These are phyloP conservation scores for Mystacornis crossleyi DNA, from an alignment of 2,113 vertebrate genomes.

Conservation along the genomic window DNA sequence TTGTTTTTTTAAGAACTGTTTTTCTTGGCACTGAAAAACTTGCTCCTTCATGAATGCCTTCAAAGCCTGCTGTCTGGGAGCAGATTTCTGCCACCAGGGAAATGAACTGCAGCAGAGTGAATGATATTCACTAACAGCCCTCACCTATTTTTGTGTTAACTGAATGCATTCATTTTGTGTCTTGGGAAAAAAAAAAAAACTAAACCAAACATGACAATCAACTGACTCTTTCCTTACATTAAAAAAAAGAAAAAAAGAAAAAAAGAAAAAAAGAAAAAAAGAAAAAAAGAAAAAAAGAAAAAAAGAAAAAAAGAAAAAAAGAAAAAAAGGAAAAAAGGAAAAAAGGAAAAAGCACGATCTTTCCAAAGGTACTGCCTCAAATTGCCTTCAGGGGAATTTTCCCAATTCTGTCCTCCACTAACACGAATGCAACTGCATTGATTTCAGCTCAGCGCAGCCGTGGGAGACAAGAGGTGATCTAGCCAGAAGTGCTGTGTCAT, in stretches of 20 bases:
- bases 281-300: neutral
- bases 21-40: neutral
- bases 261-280: neutral
- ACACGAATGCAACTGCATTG: neutral
- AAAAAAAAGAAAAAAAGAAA: neutral
- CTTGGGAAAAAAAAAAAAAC: neutral
- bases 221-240: neutral
- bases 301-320: neutral
- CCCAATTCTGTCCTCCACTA: neutral
- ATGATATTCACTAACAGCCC: neutral
- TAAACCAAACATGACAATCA: neutral
- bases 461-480: neutral
- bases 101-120: neutral
- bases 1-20: too few species aligned
- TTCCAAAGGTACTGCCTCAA: neutral
- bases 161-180: neutral
- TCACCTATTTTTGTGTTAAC: neutral
- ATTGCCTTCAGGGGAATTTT: neutral
- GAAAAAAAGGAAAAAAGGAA: too few species aligned
- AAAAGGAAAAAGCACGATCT: neutral
- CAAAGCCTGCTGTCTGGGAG: neutral
- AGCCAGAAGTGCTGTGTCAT: conserved; percentile 28
- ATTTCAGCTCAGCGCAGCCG: neutral
- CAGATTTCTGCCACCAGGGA: neutral
- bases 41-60: neutral